Conservation (phyloP, 2,797 vertebrate species). For the Falco biarmicus region DNA sequence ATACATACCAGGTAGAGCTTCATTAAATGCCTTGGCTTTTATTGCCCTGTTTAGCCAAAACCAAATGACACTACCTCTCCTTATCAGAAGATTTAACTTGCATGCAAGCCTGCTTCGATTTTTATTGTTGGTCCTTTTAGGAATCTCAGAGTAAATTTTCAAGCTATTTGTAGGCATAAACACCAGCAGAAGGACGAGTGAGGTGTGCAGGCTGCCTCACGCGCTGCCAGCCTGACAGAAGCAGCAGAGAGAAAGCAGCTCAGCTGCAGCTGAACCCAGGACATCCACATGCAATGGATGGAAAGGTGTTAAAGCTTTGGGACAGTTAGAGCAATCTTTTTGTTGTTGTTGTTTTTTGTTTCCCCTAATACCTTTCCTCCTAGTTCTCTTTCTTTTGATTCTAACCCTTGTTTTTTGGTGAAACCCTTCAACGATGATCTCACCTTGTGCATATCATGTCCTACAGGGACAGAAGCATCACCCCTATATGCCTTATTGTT, state of each 20-base stretch:
- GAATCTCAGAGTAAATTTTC: background rate
- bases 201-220: background rate
- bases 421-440: background rate
- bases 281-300: background rate
- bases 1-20: slow-evolving; percentile 20
- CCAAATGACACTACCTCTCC: slow-evolving; percentile 39
- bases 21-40: slow-evolving; percentile 54
- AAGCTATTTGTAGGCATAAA: background rate
- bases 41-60: slow-evolving; percentile 36
- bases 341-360: background rate
- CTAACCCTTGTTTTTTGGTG: background rate
- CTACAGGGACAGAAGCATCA: background rate
- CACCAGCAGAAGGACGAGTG: background rate
- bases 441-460: background rate
- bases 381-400: background rate
- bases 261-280: background rate
- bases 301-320: background rate
- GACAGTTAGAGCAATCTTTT: background rate
- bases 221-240: background rate
- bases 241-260: background rate
- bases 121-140: slow-evolving; percentile 14
- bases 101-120: slow-evolving; percentile 15
- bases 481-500: background rate
- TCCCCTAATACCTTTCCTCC: background rate
- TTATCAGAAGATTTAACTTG: slow-evolving; percentile 25